Base-by-base conservation (phyloP, 2,797 vertebrate genomes). In the Pseudotriccus pelzelni region DNA sequence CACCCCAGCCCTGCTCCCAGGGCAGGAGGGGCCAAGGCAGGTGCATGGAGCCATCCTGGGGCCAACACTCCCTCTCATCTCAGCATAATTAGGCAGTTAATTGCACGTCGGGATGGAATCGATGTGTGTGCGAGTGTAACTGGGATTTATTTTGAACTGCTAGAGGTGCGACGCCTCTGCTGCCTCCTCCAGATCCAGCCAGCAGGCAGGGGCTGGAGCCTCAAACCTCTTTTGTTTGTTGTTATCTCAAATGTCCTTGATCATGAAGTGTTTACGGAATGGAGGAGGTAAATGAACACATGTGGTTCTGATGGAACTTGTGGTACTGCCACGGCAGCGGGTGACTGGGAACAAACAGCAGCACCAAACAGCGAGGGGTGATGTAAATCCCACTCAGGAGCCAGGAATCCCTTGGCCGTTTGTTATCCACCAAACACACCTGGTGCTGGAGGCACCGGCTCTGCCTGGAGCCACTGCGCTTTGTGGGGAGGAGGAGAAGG, bases 31-130 rank as follows among this genome's bases (percentile, higher is more conserved):
- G 32, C 74, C 1, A 2, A 2, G 2, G 36, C 0, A 1, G 39
- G 64, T 49, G 64, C 55, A 55, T 0, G 2, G 70, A 53, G 44
- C 62, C 25, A 4, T 28, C 44, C 67, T 3, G 2, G 53, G 70
- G 60, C 24, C 36, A 50, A 43, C 0, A 10, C 21, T 59, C 18
- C 37, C 6, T 10, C 56, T 46, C 53, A 93, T 97, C 93, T 94
- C 94, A 93, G 95, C 89, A 7, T 96, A 97, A 96, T 97, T 94
- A 97, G 93, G 94, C 93, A 66, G 97, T 83, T 97, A 96, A 96
- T 97, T 92, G 96, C 87, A 94, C 5, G 0, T 73, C 3, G 34
- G 70, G 84, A 72, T 77, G 90, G 68, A 94, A 96, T 94, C 70
- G 20, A 93, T 93, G 93, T 9, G 17, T 43, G 44, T 50, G 81